Base-by-base conservation (phyloP, 2,888 invertebrate species). In the Orgyia antiqua region DNA sequence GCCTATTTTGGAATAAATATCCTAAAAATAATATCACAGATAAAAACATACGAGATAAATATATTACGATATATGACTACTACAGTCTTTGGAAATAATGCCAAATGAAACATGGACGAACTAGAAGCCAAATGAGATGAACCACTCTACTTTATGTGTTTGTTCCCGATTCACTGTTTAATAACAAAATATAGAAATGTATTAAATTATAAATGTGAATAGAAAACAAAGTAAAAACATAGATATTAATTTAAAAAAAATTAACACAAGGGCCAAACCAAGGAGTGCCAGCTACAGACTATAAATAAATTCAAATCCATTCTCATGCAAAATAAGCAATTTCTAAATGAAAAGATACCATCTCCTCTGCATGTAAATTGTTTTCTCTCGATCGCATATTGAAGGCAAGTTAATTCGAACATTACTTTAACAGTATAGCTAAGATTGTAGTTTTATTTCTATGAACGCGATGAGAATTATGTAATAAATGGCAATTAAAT, bases 231-330 rank as follows among this genome's bases (percentile, higher is more conserved):
- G 49, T 46, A 47, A 55, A 54, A 50, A 56, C 39, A 49, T 53
- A 65, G 45, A 56, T 47, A 58, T 50, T 44, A 45, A n/a, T n/a
- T n/a, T n/a, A n/a, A n/a, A n/a, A 46, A 58, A 24, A 64, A 59
- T 57, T 57, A 67, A 76, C 66, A 79, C 72, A 78, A 77, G 80
- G 79, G 78, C 80, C 83, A 79, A 83, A 83, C 84, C 83, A 82
- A 72, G 73, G 78, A 73, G 84, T 84, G 84, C 84, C 84, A 82
- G 74, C 83, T 84, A 83, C 82, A 74, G 76, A 80, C 69, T 62
- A 75, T 61, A 67, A 58, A 54, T 58, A 52, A 61, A 63, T 45
- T 63, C 54, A 68, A 68, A 72, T 58, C 46, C 61, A 71, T 66
- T 65, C 50, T 61, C 84, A 84, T 84, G 84, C 84, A 78, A 63